These are phyloP conservation scores for Lophius piscatorius DNA, from an alignment of 2,113 vertebrate genomes.

Conservation along the genomic window DNA sequence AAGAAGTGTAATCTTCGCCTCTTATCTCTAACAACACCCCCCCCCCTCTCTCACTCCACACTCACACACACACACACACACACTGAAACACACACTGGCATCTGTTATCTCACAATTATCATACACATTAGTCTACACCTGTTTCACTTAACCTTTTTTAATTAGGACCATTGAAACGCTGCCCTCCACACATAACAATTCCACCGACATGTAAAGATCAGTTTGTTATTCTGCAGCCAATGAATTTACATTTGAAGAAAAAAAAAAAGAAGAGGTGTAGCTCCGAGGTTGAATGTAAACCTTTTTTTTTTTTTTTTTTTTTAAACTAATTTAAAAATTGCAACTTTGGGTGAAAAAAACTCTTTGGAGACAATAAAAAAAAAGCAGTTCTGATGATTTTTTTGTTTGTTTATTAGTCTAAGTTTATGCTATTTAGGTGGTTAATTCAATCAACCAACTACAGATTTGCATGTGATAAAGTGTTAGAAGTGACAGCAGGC, in stretches of 20 bases:
- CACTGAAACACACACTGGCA: constrained; percentile 69
- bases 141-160: constrained; percentile 79
- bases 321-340: too few species aligned
- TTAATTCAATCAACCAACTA: constrained; percentile 43
- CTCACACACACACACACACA: constrained; percentile 25
- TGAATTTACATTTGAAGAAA: constrained; percentile 53
- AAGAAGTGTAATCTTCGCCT: constrained; percentile 75
- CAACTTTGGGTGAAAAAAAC: too few species aligned
- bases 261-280: too few species aligned
- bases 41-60: constrained; percentile 25
- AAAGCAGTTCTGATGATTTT: too few species aligned
- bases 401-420: constrained; percentile 14
- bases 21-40: constrained; percentile 70
- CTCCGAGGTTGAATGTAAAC: too few species aligned
- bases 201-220: constrained; percentile 41
- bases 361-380: too few species aligned
- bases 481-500: constrained; percentile 18
- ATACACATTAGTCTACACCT: constrained; percentile 86
- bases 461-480: constrained; percentile 24
- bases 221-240: constrained; percentile 54
- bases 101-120: constrained; percentile 84
- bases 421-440: neutral
- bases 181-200: constrained; percentile 53
- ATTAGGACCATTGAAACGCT: constrained; percentile 71
- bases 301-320: too few species aligned